phyloP scores from a whole-genome alignment of 2,888 invertebrate species.

The Ephialtes manifestator region DNA sequence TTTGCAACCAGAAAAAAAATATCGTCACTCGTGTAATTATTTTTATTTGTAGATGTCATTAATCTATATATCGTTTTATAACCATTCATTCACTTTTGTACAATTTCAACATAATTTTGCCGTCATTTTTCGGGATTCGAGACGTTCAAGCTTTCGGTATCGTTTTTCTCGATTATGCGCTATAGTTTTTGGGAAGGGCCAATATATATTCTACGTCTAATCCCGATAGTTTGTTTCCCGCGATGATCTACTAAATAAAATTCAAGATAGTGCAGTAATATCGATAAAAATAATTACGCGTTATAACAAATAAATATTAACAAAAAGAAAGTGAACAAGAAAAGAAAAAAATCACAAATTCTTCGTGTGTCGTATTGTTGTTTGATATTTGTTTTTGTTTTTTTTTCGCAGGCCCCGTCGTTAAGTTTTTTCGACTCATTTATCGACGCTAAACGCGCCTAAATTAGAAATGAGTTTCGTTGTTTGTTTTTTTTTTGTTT shows the following conservation, averaged over 20 bases:
- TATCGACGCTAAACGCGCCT: slow-evolving; percentile 33
- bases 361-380: slow-evolving; percentile 67
- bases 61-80: slow-evolving; percentile 38
- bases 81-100: slow-evolving; percentile 72
- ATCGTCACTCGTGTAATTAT: slow-evolving; percentile 44
- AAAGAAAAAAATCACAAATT: slow-evolving; percentile 73
- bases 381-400: slow-evolving; percentile 32
- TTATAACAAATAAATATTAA: slow-evolving; percentile 84
- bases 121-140: not conserved
- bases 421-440: slow-evolving; percentile 48
- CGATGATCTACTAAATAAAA: slow-evolving; percentile 49
- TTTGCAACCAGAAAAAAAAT: not conserved
- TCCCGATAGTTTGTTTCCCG: slow-evolving; percentile 31
- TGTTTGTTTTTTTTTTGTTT: no score
- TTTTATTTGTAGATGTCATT: slow-evolving; percentile 58
- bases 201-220: slow-evolving; percentile 30
- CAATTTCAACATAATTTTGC: slow-evolving; percentile 68
- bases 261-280: slow-evolving; percentile 10
- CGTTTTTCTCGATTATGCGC: slow-evolving; percentile 13
- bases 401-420: slow-evolving; percentile 49
- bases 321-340: slow-evolving; percentile 75
- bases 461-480: slow-evolving; percentile 28
- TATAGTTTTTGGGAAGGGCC: slow-evolving; percentile 27
- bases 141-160: slow-evolving; percentile 12
- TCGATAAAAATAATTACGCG: slow-evolving; percentile 77